These are phyloP conservation scores for Salticus scenicus DNA, from an alignment of 2,888 invertebrate species.

Conservation along the genomic window DNA sequence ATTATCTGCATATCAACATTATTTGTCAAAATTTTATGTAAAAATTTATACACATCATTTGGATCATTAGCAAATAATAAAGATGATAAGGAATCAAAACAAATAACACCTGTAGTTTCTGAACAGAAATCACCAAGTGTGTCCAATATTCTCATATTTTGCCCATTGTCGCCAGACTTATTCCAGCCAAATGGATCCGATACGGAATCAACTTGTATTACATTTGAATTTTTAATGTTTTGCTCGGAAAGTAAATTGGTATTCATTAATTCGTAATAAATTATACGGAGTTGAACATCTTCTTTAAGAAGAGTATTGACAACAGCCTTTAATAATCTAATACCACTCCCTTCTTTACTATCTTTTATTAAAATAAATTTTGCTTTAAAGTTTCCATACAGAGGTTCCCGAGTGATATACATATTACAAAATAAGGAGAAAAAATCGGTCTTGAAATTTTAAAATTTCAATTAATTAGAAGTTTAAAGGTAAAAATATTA, in stretches of 20 bases:
- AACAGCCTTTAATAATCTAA: slow-evolving; percentile 37
- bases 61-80: slow-evolving; percentile 28
- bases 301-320: slow-evolving; percentile 27
- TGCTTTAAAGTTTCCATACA: slow-evolving; percentile 32
- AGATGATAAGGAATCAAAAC: slow-evolving; percentile 42
- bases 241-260: slow-evolving; percentile 25
- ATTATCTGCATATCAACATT: slow-evolving; percentile 43
- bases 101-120: slow-evolving; percentile 27
- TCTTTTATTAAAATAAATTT: slow-evolving; percentile 54
- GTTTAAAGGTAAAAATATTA: too few relatives aligned
- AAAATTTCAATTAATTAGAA: too few relatives aligned
- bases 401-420: slow-evolving; percentile 41
- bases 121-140: not conserved
- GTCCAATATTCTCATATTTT: slow-evolving; percentile 4
- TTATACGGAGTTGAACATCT: not conserved
- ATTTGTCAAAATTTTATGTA: slow-evolving; percentile 33
- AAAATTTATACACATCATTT: slow-evolving; percentile 24
- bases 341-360: not conserved
- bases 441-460: too few relatives aligned
- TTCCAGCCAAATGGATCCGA: slow-evolving; percentile 40
- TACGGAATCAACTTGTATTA: slow-evolving; percentile 13
- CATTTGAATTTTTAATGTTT: not conserved
- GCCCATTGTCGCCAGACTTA: not conserved
- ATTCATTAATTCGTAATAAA: slow-evolving; percentile 12
- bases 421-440: not conserved